Evolutionary conservation across 2,888 invertebrate genomes (phyloP), one percentile per base, ranked within the genome.

Genomic region (Eumacrocentrus americanus): DNA sequence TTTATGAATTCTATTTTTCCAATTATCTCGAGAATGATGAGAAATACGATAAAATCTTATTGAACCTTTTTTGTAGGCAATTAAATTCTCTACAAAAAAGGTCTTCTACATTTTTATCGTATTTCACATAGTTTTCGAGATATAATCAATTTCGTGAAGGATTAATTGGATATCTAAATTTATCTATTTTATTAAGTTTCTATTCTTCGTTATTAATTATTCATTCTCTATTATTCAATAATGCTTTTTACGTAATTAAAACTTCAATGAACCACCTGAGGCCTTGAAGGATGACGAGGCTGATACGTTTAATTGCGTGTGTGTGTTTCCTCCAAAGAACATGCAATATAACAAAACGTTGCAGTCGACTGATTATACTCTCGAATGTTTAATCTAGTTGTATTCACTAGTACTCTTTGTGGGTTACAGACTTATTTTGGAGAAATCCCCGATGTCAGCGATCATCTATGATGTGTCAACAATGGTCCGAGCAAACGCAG

Each of bases 391-490:
- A n/a, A n/a, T n/a, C n/a, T n/a, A n/a, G n/a, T n/a, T n/a, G n/a
- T n/a, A n/a, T n/a, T n/a, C n/a, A n/a, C n/a, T n/a, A n/a, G n/a
- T n/a, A n/a, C n/a, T n/a, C n/a, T n/a, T n/a, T n/a, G n/a, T n/a
- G n/a, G 57, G 65, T 72, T 80, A 16, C 70, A 88, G 87, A 69
- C 81, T 83, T 11, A 82, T 88, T 46, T 82, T 89, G 60, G 87
- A 88, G 50, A 85, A 87, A 59, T 81, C 85, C 6, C 85, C 88
- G 1, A 84, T 87, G 78, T 85, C 87, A 23, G 88, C 88, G 72
- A 85, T 91, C 42, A 88, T 89, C 1, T 86, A 87, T 70, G 88
- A 86, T 59, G 85, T 90, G 1, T 90, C 90, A 1, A 86, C 86
- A 18, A 84, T 86, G 52, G 85, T 91, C 1, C 86, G 89, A 34